A percentile compares a stretch with the other conserved stretches of the same genome.
Conservation (phyloP, 2,113 vertebrate genomes). For the Barnardius zonarius region DNA sequence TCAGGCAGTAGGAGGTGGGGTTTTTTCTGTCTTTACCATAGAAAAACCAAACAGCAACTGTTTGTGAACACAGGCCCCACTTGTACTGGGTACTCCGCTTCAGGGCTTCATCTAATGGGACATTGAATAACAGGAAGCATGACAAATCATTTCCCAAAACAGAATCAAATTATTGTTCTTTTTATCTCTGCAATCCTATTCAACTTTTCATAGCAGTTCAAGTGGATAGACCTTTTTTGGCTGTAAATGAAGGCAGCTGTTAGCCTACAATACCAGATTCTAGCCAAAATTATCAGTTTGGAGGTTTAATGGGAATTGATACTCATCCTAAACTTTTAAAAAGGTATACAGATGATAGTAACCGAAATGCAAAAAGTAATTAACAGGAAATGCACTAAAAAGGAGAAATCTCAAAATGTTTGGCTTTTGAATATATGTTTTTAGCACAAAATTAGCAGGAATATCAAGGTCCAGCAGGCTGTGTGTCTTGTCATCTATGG, state of each 20-base stretch:
- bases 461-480: background rate
- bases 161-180: background rate
- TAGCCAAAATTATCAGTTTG: conserved; percentile 9
- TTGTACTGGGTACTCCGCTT: background rate
- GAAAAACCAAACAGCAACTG: background rate
- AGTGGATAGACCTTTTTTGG: conserved; percentile 7
- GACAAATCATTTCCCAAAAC: conserved; percentile 15
- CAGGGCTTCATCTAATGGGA: background rate
- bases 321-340: background rate
- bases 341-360: background rate
- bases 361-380: background rate
- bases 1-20: no score
- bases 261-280: background rate
- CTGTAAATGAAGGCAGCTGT: conserved; percentile 24
- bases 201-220: conserved; percentile 1
- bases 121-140: background rate
- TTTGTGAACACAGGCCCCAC: background rate
- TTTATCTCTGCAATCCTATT: background rate
- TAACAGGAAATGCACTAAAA: background rate
- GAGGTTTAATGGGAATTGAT: background rate
- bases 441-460: background rate
- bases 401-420: background rate
- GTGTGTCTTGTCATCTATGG: background rate
- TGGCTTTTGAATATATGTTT: background rate
- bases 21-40: fast-evolving